phyloP scores from a whole-genome alignment of 2,888 invertebrate species.

The Andrena camellia region DNA sequence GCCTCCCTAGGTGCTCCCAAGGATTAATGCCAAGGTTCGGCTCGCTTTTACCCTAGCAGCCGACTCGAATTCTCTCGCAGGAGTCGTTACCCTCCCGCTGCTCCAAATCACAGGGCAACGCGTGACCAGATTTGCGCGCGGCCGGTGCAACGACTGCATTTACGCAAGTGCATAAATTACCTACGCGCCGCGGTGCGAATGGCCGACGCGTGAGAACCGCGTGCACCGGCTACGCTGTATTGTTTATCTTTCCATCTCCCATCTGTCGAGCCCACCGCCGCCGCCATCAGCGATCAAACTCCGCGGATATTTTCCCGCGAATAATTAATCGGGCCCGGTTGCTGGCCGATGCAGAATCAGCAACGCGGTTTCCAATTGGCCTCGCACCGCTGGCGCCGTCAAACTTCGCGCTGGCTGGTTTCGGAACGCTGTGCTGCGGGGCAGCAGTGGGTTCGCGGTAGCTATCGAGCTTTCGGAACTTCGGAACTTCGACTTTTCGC shows the following conservation, averaged over 20 bases:
- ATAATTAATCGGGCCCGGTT: slow-evolving; percentile 6
- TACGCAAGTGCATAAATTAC: slow-evolving; percentile 40
- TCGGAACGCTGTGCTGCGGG: background rate
- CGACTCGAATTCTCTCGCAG: background rate
- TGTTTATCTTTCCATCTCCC: slow-evolving; percentile 40
- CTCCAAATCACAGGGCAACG: background rate
- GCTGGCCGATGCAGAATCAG: slow-evolving; percentile 5
- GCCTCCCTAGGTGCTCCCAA: too few relatives aligned
- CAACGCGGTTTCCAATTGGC: background rate
- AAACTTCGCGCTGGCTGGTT: background rate
- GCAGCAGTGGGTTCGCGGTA: background rate
- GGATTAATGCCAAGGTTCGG: background rate
- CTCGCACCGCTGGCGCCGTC: background rate
- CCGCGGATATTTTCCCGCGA: slow-evolving; percentile 6
- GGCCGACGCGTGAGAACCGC: slow-evolving; percentile 33
- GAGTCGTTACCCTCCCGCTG: background rate
- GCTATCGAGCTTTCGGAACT: background rate
- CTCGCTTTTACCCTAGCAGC: background rate
- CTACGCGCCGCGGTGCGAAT: slow-evolving; percentile 7
- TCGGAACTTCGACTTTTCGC: too few relatives aligned
- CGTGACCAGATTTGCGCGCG: slow-evolving; percentile 29
- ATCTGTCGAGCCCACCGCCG: background rate
- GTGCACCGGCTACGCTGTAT: background rate
- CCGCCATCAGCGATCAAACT: background rate
- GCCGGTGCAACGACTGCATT: slow-evolving; percentile 24